These are phyloP conservation scores for Idris sp. DNA, from an alignment of 1,140 invertebrate species.

Conservation along the genomic window DNA sequence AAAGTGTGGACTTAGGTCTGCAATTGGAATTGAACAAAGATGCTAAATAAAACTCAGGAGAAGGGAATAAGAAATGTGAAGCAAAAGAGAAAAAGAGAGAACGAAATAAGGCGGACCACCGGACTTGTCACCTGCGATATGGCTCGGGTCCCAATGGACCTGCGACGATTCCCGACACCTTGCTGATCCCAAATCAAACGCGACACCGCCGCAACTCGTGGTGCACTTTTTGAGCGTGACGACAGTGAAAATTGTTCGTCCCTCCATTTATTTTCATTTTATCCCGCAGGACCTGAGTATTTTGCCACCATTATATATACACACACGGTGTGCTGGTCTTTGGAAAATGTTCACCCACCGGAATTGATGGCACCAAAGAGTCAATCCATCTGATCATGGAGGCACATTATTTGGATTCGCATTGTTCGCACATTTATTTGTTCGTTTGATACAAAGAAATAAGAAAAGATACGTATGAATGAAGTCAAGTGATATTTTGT, in stretches of 20 bases:
- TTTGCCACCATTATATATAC: too few species aligned
- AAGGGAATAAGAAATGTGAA: neutral
- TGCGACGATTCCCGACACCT: slow-evolving; percentile 69
- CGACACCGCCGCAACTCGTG: slow-evolving; percentile 29
- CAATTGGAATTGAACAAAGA: too few species aligned
- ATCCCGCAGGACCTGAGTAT: too few species aligned
- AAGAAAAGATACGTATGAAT: too few species aligned
- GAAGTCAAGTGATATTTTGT: too few species aligned
- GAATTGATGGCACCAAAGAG: slow-evolving; percentile 19
- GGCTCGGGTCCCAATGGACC: slow-evolving; percentile 49
- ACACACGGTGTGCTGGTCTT: too few species aligned
- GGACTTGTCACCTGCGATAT: slow-evolving; percentile 45
- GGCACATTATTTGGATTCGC: slow-evolving; percentile 20
- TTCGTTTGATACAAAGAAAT: too few species aligned
- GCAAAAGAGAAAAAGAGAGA: neutral
- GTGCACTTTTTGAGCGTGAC: slow-evolving; percentile 30
- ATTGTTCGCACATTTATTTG: slow-evolving; percentile 14
- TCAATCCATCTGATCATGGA: slow-evolving; percentile 18
- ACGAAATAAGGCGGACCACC: too few species aligned
- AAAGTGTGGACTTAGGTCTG: too few species aligned
- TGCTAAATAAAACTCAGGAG: too few species aligned
- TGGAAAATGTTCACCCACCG: slow-evolving; percentile 16
- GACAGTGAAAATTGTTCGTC: slow-evolving; percentile 19
- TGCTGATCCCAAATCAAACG: slow-evolving; percentile 44
- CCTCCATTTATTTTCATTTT: slow-evolving; percentile 8